Percentiles rank a stretch among this genome's conserved stretches.
Conservation (phyloP, 2,113 vertebrate species). For the Passerina amoena region DNA sequence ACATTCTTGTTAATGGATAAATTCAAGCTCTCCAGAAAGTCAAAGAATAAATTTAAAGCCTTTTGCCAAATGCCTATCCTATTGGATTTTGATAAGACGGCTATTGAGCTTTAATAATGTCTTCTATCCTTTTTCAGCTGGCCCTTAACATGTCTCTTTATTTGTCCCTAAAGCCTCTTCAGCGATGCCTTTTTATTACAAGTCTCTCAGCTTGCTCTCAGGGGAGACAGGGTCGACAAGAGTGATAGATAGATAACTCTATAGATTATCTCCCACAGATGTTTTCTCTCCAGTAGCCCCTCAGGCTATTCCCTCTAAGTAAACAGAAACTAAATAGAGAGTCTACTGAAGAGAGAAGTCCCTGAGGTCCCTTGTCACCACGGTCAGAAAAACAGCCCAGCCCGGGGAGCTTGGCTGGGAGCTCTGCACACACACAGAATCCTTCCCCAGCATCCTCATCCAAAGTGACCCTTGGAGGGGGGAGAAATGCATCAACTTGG, state of each 20-base stretch:
- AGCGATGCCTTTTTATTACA: constrained; percentile 82
- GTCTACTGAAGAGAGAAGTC: constrained; percentile 54
- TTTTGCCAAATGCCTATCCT: constrained; percentile 81
- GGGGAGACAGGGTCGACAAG: constrained; percentile 75
- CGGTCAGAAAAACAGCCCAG: background rate
- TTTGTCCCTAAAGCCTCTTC: constrained; percentile 87
- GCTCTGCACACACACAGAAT: background rate
- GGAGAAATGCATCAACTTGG: background rate
- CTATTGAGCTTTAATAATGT: constrained; percentile 88
- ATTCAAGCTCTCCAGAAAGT: constrained; percentile 76
- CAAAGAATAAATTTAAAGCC: constrained; percentile 81
- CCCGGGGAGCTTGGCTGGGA: background rate
- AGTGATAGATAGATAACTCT: constrained; percentile 85
- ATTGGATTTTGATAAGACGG: constrained; percentile 88
- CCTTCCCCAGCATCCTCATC: background rate
- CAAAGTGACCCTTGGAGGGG: constrained; percentile 41
- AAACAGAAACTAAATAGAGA: constrained; percentile 84
- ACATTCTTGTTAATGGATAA: constrained; percentile 80
- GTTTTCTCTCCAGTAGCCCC: constrained; percentile 82
- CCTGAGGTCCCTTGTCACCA: constrained; percentile 63
- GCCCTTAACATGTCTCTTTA: constrained; percentile 85
- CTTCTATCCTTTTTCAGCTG: constrained; percentile 79
- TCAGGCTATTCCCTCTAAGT: constrained; percentile 81
- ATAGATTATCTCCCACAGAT: constrained; percentile 87
- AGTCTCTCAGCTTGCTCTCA: constrained; percentile 79